A percentile compares a stretch with the other conserved stretches of the same genome.
These are phyloP conservation scores for Cepphus grylle DNA, from an alignment of 2,113 vertebrate genomes.

Conservation along the genomic window DNA sequence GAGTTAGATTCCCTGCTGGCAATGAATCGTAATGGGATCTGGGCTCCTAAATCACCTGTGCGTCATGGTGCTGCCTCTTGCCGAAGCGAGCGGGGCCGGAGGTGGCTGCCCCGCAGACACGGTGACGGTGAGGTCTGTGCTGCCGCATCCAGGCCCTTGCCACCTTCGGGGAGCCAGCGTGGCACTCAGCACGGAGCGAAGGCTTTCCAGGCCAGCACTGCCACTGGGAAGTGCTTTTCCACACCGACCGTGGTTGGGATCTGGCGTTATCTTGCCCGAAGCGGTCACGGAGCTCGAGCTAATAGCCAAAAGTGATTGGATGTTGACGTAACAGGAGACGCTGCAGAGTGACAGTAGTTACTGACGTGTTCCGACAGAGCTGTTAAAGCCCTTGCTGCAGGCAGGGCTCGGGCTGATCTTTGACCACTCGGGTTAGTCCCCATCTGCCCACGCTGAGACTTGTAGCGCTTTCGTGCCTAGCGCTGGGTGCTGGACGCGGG, in stretches of 20 bases:
- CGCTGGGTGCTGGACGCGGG: not conserved
- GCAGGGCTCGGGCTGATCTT: not conserved
- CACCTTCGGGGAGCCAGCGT: fast-evolving
- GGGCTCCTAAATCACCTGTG: slow-evolving; percentile 42
- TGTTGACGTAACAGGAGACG: not conserved
- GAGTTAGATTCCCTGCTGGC: slow-evolving; percentile 49
- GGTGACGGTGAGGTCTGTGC: fast-evolving
- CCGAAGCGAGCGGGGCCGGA: not conserved
- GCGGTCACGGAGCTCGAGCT: not conserved
- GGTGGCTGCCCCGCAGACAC: fast-evolving
- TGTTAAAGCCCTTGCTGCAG: not conserved
- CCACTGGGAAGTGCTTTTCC: not conserved
- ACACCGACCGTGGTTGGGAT: fast-evolving
- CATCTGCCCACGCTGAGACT: not conserved
- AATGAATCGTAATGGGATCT: not conserved
- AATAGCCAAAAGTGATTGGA: not conserved
- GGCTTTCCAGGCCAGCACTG: not conserved
- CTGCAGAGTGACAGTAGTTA: not conserved
- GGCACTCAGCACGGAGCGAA: fast-evolving
- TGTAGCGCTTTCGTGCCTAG: not conserved
- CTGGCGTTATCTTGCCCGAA: not conserved
- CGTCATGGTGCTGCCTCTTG: not conserved
- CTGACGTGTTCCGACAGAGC: not conserved
- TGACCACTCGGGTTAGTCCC: not conserved
- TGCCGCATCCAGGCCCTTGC: not conserved